Evolutionary conservation across 2,797 vertebrate genomes (phyloP).

Genomic region (Trematomus bernacchii): DNA sequence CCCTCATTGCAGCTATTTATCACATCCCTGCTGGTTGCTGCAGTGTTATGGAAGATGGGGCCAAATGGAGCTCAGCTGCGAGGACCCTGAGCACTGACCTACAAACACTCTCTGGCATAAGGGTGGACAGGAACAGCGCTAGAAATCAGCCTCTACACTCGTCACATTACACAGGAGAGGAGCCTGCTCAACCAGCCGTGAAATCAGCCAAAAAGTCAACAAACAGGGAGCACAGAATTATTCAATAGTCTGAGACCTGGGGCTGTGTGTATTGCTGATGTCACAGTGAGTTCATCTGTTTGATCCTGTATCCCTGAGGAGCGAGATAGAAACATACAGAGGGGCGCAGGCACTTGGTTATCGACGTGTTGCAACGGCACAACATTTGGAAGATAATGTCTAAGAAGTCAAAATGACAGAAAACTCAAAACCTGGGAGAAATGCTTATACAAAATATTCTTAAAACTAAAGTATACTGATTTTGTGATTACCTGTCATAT

Average conservation of each 20-base stretch:
- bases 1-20: constrained; percentile 37
- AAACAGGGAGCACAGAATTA: constrained; percentile 66
- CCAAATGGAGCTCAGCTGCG: constrained; percentile 45
- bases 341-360: constrained; percentile 16
- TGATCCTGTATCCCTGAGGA: constrained; percentile 57
- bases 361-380: constrained; percentile 31
- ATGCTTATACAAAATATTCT: constrained; percentile 8
- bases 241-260: constrained; percentile 60
- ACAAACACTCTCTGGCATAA: constrained; percentile 46
- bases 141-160: constrained; percentile 62
- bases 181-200: constrained; percentile 64
- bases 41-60: constrained; percentile 8
- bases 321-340: constrained; percentile 23
- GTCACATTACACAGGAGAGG: constrained; percentile 73
- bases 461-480: not conserved
- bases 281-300: constrained; percentile 61
- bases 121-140: constrained; percentile 49
- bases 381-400: constrained; percentile 25
- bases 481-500: not conserved
- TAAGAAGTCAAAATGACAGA: constrained; percentile 26
- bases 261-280: constrained; percentile 58
- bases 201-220: constrained; percentile 69
- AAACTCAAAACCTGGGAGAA: not conserved
- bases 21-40: constrained; percentile 21
- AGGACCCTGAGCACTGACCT: constrained; percentile 60